A percentile compares a stretch with the other conserved stretches of the same genome.
Evolutionary conservation across 2,888 invertebrate species (phyloP).

Genomic region (Saturnia japonica): DNA sequence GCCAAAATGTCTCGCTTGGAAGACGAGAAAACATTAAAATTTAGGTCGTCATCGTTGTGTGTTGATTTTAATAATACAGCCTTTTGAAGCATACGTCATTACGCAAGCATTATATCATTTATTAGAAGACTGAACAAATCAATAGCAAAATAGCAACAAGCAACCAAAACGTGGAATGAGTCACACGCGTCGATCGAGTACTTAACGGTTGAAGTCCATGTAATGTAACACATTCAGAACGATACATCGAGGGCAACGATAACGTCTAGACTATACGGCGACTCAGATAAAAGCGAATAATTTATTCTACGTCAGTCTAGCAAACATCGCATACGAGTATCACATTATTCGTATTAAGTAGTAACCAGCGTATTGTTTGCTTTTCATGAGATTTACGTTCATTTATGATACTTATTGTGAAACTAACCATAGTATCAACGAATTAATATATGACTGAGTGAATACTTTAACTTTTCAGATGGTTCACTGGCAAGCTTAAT

Average conservation of each 20-base stretch:
- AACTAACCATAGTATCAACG: too few species aligned
- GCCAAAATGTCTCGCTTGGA: too few species aligned
- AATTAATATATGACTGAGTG: too few species aligned
- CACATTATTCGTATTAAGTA: not conserved
- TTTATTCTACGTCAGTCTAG: not conserved
- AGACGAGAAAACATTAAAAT: too few species aligned
- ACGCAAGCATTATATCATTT: too few species aligned
- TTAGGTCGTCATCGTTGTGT: too few species aligned
- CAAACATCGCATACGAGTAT: not conserved
- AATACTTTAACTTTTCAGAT: too few species aligned
- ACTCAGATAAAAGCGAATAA: not conserved
- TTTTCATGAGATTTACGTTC: not conserved
- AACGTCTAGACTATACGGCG: not conserved
- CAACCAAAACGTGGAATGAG: not conserved
- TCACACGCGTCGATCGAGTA: not conserved
- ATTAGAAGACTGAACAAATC: not conserved
- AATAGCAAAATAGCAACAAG: not conserved
- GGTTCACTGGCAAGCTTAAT: too few species aligned
- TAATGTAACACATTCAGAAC: not conserved
- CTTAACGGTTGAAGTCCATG: not conserved
- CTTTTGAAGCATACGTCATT: too few species aligned
- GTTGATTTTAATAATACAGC: too few species aligned
- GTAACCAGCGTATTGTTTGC: not conserved
- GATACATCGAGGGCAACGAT: not conserved
- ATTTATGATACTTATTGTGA: too few species aligned